Percentiles rank a stretch among this genome's conserved stretches.
Conservation (phyloP, 1,140 invertebrate species). For the Plectrocnemia conspersa region DNA sequence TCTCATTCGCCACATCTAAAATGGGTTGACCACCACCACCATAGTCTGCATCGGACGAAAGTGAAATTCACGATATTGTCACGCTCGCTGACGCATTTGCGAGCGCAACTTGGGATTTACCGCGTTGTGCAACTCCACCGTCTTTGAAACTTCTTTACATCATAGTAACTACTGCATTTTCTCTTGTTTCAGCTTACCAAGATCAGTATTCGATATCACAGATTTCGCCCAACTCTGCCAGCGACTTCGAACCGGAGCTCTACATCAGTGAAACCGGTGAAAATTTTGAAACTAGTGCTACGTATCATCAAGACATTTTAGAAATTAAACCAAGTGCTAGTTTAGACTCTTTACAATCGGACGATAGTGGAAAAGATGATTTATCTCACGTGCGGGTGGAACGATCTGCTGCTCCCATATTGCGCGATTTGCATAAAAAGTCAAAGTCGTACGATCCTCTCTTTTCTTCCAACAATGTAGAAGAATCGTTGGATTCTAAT, state of each 20-base stretch:
- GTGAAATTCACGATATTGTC: background rate
- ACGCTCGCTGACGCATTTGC: constrained; percentile 2
- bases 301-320: constrained; percentile 39
- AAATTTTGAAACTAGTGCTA: constrained; percentile 47
- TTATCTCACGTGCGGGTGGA: constrained; percentile 39
- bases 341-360: constrained; percentile 35
- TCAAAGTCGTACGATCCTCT: constrained; percentile 45
- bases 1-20: too few species aligned
- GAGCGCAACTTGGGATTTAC: background rate
- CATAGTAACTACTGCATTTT: background rate
- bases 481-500: constrained; percentile 44
- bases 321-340: constrained; percentile 39
- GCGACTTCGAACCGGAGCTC: constrained; percentile 29
- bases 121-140: background rate
- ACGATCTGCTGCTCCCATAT: constrained; percentile 42
- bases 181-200: constrained; percentile 46
- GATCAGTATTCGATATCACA: constrained; percentile 54
- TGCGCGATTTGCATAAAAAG: constrained; percentile 38
- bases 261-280: constrained; percentile 38
- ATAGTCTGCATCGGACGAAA: too few species aligned
- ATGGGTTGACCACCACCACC: too few species aligned
- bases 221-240: constrained; percentile 53
- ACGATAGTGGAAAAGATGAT: constrained; percentile 12
- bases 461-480: constrained; percentile 40
- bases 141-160: background rate